These are phyloP conservation scores for Reinhardtius hippoglossoides DNA, from an alignment of 2,113 vertebrate genomes.

Conservation along the genomic window DNA sequence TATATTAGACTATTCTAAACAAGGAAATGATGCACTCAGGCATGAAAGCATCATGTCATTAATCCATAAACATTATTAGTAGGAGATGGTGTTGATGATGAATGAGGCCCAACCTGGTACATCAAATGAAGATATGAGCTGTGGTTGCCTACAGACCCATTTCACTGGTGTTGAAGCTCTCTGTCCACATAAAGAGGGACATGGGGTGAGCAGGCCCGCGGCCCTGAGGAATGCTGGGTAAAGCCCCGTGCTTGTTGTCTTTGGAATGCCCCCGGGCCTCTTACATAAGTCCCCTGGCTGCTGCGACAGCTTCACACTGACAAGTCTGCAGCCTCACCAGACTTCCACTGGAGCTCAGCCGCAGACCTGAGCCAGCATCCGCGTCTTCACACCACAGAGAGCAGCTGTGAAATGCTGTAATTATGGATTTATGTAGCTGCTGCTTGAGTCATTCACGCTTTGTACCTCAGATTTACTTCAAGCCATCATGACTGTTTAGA, in stretches of 20 bases:
- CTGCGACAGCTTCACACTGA: slow-evolving; percentile 16
- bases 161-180: neutral
- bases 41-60: too few species aligned
- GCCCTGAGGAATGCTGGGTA: slow-evolving; percentile 68
- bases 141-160: too few species aligned
- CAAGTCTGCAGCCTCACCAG: slow-evolving; percentile 27
- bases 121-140: too few species aligned
- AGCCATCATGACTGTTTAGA: slow-evolving; percentile 48
- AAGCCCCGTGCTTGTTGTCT: slow-evolving; percentile 52
- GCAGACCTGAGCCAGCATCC: neutral
- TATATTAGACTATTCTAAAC: too few species aligned
- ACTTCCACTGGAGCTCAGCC: neutral
- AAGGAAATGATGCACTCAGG: too few species aligned
- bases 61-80: too few species aligned
- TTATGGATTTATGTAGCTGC: slow-evolving; percentile 37
- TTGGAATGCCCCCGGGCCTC: slow-evolving; percentile 56
- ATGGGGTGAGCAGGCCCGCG: neutral
- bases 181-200: slow-evolving; percentile 27
- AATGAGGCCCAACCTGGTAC: too few species aligned
- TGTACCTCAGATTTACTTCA: neutral
- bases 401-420: slow-evolving; percentile 28
- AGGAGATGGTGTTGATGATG: too few species aligned
- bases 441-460: slow-evolving; percentile 4
- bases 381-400: neutral
- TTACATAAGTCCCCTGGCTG: slow-evolving; percentile 57